phyloP scores from a whole-genome alignment of 2,888 invertebrate species.

The Sceliomorpha sp. region DNA sequence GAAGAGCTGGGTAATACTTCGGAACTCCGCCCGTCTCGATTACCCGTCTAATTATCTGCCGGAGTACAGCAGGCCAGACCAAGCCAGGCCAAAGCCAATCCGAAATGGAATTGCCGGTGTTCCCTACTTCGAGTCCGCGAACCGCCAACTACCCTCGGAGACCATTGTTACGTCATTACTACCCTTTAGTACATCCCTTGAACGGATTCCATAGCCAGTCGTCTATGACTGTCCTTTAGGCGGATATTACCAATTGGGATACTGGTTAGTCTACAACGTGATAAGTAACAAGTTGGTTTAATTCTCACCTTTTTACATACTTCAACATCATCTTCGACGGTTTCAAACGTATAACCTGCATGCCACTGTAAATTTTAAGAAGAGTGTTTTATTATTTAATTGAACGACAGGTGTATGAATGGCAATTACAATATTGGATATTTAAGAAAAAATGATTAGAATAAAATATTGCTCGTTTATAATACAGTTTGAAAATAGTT shows the following conservation, averaged over 20 bases:
- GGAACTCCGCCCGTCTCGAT: constrained; percentile 67
- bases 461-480: no score
- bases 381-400: no score
- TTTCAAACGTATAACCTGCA: no score
- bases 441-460: no score
- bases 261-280: constrained; percentile 2
- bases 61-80: constrained; percentile 63
- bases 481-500: no score
- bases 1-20: constrained; percentile 48
- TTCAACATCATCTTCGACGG: constrained; percentile 7
- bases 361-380: no score
- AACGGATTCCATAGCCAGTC: constrained; percentile 19
- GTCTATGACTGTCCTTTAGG: constrained; percentile 16
- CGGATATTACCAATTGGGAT: constrained; percentile 12
- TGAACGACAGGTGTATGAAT: no score
- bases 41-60: constrained; percentile 78
- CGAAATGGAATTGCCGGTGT: constrained; percentile 69
- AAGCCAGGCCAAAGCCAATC: constrained; percentile 68
- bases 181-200: constrained; percentile 67
- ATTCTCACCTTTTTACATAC: constrained; percentile 1
- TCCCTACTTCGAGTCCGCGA: constrained; percentile 60
- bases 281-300: constrained; percentile 1
- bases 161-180: constrained; percentile 79
- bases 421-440: no score
- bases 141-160: constrained; percentile 64